Evolutionary conservation across 2,888 invertebrate genomes (phyloP).

Genomic region (Gibbula magus): DNA sequence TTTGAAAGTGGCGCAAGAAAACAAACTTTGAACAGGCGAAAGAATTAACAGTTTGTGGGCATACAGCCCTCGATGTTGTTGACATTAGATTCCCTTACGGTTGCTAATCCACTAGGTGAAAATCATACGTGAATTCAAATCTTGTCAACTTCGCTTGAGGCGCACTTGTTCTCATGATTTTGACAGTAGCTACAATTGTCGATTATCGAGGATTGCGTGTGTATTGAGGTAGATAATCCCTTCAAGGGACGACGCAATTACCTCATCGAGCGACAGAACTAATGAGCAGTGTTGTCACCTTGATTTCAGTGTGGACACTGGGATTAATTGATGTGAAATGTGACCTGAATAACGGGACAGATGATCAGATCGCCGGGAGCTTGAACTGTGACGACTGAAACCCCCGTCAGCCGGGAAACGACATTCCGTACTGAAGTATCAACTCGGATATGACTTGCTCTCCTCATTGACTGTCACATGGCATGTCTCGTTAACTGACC

Average conservation of each 20-base stretch:
- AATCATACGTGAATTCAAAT: neutral
- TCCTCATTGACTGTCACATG: neutral
- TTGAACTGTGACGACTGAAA: no score
- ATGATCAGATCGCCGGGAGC: neutral
- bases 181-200: neutral
- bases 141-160: neutral
- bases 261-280: neutral
- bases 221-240: neutral
- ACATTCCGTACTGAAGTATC: conserved; percentile 6
- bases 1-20: neutral
- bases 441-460: neutral
- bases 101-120: neutral
- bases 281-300: neutral
- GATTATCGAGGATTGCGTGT: neutral
- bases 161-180: conserved; percentile 1
- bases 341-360: neutral
- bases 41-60: neutral
- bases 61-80: neutral
- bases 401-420: neutral
- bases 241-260: neutral
- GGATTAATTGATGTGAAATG: neutral
- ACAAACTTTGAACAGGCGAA: neutral
- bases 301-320: neutral
- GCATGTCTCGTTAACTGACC: neutral
- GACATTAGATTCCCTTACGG: neutral